Evolutionary conservation across 2,888 invertebrate genomes (phyloP).

Genomic region (Acanthosepion esculentum): DNA sequence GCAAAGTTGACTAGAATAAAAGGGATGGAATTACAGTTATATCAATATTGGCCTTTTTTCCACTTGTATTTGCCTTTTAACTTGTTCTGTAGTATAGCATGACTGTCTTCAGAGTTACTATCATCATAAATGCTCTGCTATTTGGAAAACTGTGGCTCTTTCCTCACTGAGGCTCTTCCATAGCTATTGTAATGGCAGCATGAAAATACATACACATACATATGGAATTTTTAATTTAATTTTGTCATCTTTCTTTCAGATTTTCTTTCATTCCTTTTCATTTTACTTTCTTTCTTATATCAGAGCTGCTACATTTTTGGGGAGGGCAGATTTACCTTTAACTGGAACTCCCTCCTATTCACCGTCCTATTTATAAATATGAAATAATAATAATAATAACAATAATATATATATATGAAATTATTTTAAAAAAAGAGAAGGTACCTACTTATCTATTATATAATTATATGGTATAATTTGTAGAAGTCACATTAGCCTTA

Average conservation of each 20-base stretch:
- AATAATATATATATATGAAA: neutral
- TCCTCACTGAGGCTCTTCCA: neutral
- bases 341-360: neutral
- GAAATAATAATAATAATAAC: neutral
- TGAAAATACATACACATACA: neutral
- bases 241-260: neutral
- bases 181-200: slow-evolving; percentile 24
- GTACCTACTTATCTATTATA: neutral
- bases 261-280: neutral
- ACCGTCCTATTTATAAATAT: slow-evolving; percentile 33
- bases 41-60: neutral
- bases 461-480: neutral
- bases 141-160: slow-evolving; percentile 16
- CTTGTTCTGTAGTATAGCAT: neutral
- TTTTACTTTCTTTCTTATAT: neutral
- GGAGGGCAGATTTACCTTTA: neutral
- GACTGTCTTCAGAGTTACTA: neutral
- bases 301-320: neutral
- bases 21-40: neutral
- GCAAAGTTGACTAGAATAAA: neutral
- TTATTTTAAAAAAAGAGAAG: neutral
- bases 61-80: neutral
- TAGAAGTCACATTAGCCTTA: neutral
- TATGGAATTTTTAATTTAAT: neutral
- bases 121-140: neutral